Percentiles rank a stretch among this genome's conserved stretches.
phyloP scores from a whole-genome alignment of 2,113 vertebrate species.

The Peromyscus californicus region DNA sequence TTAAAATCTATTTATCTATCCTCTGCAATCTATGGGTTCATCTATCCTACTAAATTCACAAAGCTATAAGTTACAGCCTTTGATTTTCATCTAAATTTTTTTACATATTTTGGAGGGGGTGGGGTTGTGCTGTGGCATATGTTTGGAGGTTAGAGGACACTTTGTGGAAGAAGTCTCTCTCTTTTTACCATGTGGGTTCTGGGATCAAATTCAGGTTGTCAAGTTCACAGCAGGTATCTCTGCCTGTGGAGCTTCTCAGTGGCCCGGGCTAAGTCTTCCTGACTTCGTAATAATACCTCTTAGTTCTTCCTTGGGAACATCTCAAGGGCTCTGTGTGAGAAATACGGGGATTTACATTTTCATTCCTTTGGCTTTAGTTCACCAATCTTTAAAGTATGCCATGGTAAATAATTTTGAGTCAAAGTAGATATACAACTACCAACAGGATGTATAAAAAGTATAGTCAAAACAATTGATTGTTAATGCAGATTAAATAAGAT shows the following conservation, averaged over 20 bases:
- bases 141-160: not conserved
- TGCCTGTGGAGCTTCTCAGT: no score
- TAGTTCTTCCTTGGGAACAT: not conserved
- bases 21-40: not conserved
- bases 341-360: not conserved
- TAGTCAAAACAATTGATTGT: not conserved
- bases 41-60: not conserved
- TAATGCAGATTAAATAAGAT: slow-evolving; percentile 29
- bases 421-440: not conserved
- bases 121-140: no score
- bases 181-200: no score
- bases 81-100: not conserved
- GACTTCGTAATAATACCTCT: slow-evolving; percentile 26
- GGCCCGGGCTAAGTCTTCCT: not conserved
- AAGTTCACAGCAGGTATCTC: not conserved
- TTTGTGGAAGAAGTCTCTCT: not conserved
- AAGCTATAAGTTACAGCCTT: not conserved
- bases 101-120: not conserved
- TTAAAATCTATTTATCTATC: not conserved
- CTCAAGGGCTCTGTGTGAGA: slow-evolving; percentile 17
- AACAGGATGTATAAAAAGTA: not conserved
- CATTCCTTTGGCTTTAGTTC: slow-evolving; percentile 30
- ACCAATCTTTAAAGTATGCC: not conserved
- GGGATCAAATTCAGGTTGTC: not conserved
- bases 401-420: slow-evolving; percentile 13